Conservation (phyloP, 2,113 vertebrate species). For the Mastomys natalensis region DNA sequence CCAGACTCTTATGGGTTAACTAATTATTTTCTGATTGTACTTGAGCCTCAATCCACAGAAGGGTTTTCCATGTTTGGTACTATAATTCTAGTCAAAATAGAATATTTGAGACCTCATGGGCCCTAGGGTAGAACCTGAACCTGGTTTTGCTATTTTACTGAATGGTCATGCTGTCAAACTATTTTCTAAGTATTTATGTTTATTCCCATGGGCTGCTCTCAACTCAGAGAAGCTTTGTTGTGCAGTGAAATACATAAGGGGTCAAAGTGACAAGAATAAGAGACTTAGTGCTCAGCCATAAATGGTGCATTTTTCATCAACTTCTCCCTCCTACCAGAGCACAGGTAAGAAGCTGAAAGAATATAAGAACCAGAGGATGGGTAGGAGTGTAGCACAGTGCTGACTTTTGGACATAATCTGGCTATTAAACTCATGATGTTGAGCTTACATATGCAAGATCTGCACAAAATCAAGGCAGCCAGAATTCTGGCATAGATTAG, state of each 20-base stretch:
- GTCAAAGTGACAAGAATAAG: background rate
- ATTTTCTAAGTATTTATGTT: no score
- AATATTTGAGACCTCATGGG: background rate
- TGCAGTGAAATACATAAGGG: background rate
- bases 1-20: background rate
- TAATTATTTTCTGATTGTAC: background rate
- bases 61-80: background rate
- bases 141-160: background rate
- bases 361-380: background rate
- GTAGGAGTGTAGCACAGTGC: background rate
- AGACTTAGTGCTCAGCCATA: background rate
- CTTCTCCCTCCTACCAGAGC: background rate
- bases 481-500: background rate
- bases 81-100: background rate
- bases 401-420: background rate
- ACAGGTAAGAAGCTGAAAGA: background rate
- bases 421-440: background rate
- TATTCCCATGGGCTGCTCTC: background rate
- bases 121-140: background rate
- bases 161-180: background rate
- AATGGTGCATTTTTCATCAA: background rate
- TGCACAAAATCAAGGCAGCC: background rate
- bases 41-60: background rate
- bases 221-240: background rate
- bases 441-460: background rate